Conservation (phyloP, 2,797 vertebrate genomes). For the Otolemur crassicaudatus region DNA sequence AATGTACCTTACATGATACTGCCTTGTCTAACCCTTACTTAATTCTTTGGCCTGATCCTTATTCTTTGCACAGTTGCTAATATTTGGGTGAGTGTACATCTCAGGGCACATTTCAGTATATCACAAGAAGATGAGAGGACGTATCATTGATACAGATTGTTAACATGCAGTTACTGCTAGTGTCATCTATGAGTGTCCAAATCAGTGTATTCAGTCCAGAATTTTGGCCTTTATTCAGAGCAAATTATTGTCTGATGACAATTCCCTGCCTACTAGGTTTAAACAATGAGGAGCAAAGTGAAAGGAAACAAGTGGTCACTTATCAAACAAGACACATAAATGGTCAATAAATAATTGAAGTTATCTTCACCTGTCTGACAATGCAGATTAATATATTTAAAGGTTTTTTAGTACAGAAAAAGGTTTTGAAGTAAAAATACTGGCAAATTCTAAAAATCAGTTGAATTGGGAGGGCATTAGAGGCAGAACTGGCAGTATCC, state of each 20-base stretch:
- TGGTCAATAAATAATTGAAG: not conserved
- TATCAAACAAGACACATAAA: not conserved
- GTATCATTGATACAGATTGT: not conserved
- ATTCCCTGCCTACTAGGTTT: not conserved
- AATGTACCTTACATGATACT: not conserved
- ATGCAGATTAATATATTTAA: not conserved
- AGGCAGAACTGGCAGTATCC: not conserved
- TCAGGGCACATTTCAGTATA: not conserved
- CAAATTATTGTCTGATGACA: not conserved
- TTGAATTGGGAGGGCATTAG: not conserved
- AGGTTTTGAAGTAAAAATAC: not conserved
- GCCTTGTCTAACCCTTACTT: not conserved
- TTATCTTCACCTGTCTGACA: not conserved
- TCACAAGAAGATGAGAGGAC: accelerated
- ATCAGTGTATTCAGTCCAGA: not conserved
- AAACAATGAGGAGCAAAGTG: not conserved
- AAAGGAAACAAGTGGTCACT: not conserved
- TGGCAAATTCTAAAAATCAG: not conserved
- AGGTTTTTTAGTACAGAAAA: not conserved
- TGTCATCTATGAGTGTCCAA: not conserved
- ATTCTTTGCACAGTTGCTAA: not conserved
- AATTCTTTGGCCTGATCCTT: not conserved
- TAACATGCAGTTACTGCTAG: not conserved
- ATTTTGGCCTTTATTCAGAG: not conserved
- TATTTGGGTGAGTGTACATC: not conserved